Percentiles rank a stretch among this genome's conserved stretches.
Evolutionary conservation across 1,140 invertebrate species (phyloP).

Genomic region (Eufriesea mexicana): DNA sequence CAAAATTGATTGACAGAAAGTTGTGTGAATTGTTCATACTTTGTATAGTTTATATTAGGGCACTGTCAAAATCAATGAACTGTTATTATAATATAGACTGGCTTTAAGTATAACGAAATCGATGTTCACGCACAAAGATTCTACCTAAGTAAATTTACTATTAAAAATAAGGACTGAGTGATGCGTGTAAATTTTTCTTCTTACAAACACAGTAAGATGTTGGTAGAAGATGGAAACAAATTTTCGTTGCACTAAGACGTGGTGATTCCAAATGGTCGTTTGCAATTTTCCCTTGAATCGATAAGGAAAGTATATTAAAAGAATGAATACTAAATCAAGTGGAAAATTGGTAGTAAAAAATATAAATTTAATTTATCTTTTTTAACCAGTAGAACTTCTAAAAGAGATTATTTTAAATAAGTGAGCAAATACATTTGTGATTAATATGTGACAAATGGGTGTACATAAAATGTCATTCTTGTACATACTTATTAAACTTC

Average conservation of each 20-base stretch:
- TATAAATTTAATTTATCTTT: background rate
- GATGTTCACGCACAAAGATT: background rate
- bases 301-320: background rate
- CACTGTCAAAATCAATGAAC: background rate
- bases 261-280: background rate
- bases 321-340: background rate
- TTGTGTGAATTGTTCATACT: too few relatives aligned
- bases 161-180: background rate
- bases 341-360: background rate
- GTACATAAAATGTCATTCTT: conserved; percentile 39
- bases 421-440: conserved; percentile 37
- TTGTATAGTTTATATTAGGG: background rate
- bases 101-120: background rate
- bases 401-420: conserved; percentile 55
- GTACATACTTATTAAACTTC: conserved; percentile 29
- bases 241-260: conserved; percentile 10
- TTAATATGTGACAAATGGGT: conserved; percentile 31
- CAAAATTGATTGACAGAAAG: background rate
- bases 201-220: conserved; percentile 24
- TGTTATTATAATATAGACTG: background rate
- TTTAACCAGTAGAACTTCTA: conserved; percentile 15
- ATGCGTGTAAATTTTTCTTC: background rate
- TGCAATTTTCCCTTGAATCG: background rate
- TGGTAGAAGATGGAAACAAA: conserved; percentile 11
- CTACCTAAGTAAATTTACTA: background rate